Evolutionary conservation across 92 coral and sea anemone genomes (phyloP), one percentile per base, ranked within the genome.

Genomic region (Parazoanthus darwini): DNA sequence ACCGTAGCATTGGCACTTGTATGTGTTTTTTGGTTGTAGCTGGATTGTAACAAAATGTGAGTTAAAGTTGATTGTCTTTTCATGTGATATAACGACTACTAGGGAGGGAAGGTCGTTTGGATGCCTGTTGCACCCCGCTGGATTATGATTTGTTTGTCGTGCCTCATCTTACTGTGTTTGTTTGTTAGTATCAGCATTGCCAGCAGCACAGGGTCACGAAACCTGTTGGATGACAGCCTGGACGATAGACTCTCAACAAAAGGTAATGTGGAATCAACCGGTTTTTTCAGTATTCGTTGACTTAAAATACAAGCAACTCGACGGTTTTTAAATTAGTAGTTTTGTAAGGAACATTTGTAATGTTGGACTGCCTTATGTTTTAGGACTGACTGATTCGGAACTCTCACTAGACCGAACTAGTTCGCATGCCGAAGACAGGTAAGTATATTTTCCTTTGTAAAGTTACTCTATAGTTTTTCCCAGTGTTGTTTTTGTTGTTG

Each of bases 141-240:
- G 94, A 91, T 33, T 85, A 90, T 59, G 59, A 25, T 86, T 73
- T 46, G 51, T 7, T 48, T 48, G 51, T 48, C 8, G 51, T 48
- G 9, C 51, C 33, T 48, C 11, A 48, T 48, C 51, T 6, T 10
- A 8, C 51, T 48, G 1, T 48, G 51, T 48, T 6, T 48, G 51
- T 48, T 48, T 48, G 11, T 1, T 48, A 48, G 51, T 48, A 48
- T 48, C 51, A 48, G 51, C 51, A 5, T 92, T 43, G 94, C 98
- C 26, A 95, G 98, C 44, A 95, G 98, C 35, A 95, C 93, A 73
- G 93, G 96, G 22, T 95, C 98, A 23, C 82, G 96, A 46, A 92
- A 95, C 91, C 90, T 95, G 10, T 77, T 94, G 81, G 98, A 95
- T 81, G 98, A 95, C 90, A 95, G 98, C 38, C 66, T 91, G 67